A percentile compares a stretch with the other conserved stretches of the same genome.
These are phyloP conservation scores for Pteromalus puparum DNA, from an alignment of 1,140 invertebrate genomes.

Conservation along the genomic window DNA sequence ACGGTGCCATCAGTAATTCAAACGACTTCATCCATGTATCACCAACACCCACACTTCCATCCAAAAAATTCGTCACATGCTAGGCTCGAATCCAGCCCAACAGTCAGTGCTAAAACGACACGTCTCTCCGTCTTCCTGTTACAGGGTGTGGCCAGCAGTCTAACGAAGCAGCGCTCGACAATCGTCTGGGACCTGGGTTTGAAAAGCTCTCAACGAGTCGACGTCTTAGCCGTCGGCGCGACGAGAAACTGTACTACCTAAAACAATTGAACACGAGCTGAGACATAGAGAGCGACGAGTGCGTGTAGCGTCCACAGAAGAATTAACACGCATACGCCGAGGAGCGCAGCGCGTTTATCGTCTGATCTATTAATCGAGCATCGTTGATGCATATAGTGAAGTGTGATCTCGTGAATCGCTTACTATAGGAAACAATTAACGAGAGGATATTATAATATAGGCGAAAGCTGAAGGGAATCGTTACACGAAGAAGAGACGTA, in stretches of 20 bases:
- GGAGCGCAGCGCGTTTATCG: neutral
- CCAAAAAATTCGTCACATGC: neutral
- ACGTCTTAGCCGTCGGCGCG: neutral
- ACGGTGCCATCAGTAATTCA: no score
- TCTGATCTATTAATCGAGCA: neutral
- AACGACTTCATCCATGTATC: no score
- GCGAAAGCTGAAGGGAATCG: neutral
- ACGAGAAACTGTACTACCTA: constrained; percentile 12
- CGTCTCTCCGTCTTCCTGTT: constrained; percentile 61
- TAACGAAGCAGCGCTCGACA: constrained; percentile 71
- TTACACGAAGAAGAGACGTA: neutral
- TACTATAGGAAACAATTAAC: constrained; percentile 16
- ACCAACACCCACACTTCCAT: neutral
- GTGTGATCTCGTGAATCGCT: constrained; percentile 49
- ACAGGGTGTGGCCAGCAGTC: constrained; percentile 79
- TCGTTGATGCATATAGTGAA: constrained; percentile 9
- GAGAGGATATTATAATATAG: neutral
- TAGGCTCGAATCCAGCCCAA: neutral
- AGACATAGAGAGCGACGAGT: neutral
- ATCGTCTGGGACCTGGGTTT: constrained; percentile 25
- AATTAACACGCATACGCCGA: neutral
- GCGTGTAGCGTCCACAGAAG: neutral
- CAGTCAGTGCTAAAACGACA: neutral
- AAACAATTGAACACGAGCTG: constrained; percentile 10
- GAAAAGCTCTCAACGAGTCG: constrained; percentile 43